These are phyloP conservation scores for Drosophila pandora DNA, from an alignment of 1,140 invertebrate genomes.

Conservation along the genomic window DNA sequence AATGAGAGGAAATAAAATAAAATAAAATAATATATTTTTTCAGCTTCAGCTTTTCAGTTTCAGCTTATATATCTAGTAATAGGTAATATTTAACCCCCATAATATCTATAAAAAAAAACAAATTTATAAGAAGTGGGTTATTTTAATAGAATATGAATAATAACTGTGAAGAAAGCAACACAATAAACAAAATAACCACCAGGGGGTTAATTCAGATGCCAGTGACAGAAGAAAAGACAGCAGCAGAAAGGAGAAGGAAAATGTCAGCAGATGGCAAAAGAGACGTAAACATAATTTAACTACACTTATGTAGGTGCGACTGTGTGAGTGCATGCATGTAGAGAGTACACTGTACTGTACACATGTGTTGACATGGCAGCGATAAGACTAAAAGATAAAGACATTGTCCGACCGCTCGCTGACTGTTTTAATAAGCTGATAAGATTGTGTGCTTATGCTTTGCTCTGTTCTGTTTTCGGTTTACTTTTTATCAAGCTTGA, in stretches of 20 bases:
- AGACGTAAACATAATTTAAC: conserved; percentile 46
- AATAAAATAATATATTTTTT: background rate
- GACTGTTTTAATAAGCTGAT: conserved; percentile 54
- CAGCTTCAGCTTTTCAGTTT: too few relatives aligned
- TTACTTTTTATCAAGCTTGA: conserved; percentile 33
- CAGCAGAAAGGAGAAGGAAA: conserved; percentile 6
- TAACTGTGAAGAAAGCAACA: background rate
- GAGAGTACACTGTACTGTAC: background rate
- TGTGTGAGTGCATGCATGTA: conserved; percentile 7
- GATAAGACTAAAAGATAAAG: conserved; percentile 51
- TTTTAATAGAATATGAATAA: too few relatives aligned
- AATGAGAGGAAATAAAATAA: background rate
- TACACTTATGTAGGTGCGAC: conserved; percentile 33
- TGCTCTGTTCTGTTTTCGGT: conserved; percentile 9
- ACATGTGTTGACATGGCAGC: conserved; percentile 50
- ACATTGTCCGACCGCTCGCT: conserved; percentile 44
- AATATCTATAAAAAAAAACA: too few relatives aligned
- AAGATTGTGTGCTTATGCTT: conserved; percentile 57
- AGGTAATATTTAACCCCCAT: too few relatives aligned
- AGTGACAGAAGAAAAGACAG: conserved; percentile 9
- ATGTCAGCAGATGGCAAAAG: conserved; percentile 39
- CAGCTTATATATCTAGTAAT: too few relatives aligned
- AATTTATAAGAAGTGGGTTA: too few relatives aligned
- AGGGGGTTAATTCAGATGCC: conserved; percentile 21
- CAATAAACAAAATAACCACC: background rate